Conservation (phyloP, 2,888 invertebrate genomes). For the Pseudeuparius sepicola region DNA sequence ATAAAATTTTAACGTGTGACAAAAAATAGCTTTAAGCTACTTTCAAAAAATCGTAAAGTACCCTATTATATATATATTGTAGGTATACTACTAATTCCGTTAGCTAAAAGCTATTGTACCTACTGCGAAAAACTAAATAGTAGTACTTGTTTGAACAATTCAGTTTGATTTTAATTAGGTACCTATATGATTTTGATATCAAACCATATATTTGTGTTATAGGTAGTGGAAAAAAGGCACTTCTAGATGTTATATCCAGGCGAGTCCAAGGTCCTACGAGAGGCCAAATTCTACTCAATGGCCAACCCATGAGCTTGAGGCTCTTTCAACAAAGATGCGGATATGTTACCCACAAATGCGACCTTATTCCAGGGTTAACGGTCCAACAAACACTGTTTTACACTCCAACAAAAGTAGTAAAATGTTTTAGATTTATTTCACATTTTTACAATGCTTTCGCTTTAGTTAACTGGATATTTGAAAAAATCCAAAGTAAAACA, state of each 20-base stretch:
- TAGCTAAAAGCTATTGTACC: too few species aligned
- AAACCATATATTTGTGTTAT: too few species aligned
- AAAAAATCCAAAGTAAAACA: constrained; percentile 81
- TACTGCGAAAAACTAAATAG: too few species aligned
- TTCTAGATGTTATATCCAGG: constrained; percentile 84
- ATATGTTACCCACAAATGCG: constrained; percentile 78
- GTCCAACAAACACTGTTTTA: constrained; percentile 78
- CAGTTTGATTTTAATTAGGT: too few species aligned
- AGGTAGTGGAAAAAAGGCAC: constrained; percentile 91
- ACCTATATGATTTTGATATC: too few species aligned
- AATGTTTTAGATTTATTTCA: constrained; percentile 1
- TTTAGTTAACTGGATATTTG: constrained; percentile 38
- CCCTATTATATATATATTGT: too few species aligned
- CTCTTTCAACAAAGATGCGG: constrained; percentile 81
- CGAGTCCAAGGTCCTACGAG: constrained; percentile 71
- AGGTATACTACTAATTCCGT: too few species aligned
- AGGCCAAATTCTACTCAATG: constrained; percentile 84
- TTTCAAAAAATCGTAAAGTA: too few species aligned
- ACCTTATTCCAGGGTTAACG: constrained; percentile 75
- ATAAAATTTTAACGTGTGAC: too few species aligned
- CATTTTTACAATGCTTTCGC: too few species aligned
- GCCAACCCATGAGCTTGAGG: constrained; percentile 68
- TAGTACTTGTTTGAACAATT: too few species aligned
- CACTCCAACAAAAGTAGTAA: constrained; percentile 64
- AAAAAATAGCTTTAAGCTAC: too few species aligned